Base-by-base conservation (phyloP, 1,140 invertebrate species). In the Drosophila lacertosa region DNA sequence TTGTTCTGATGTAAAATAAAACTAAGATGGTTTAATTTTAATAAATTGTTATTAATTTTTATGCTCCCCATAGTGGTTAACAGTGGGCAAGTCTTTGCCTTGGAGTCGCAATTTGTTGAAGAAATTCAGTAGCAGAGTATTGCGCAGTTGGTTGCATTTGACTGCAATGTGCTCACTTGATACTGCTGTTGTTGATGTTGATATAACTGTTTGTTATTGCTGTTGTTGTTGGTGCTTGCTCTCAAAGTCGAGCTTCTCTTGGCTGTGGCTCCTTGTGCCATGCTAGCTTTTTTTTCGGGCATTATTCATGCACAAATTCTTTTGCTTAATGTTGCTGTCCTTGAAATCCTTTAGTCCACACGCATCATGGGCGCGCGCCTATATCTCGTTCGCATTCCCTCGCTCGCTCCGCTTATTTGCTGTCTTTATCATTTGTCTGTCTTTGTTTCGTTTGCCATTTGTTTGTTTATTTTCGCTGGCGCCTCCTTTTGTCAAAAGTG, bases 401-500 rank as follows among this genome's bases (percentile, higher is more conserved):
- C 50, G 6, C n/a, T n/a, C 15, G 13, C 2, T 4, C 51, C n/a
- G 1, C 22, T 16, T 22, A 16, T 33, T 59, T 40, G 24, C 60
- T 4, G 39, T 32, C 40, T 24, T 48, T 35, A 16, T 35, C 53
- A 40, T 42, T 54, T 55, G 68, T 70, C 51, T 67, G 75, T 60
- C 72, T 68, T 73, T 84, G 76, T 83, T 84, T 83, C 80, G 59
- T 77, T 77, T 86, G 78, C 62, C 70, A 88, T 88, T 86, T 84
- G 82, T 86, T 84, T 84, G 82, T 84, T 84, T 84, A 86, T 84
- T 84, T 84, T 53, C 69, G 78, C 67, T 88, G 82, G 82, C 82
- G 82, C 82, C 82, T 88, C 51, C 77, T 88, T 88, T 88, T 88
- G 82, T 82, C 51, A 82, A 84, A 84, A 88, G 82, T 88, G 82